Evolutionary conservation across 2,888 invertebrate genomes (phyloP).

Genomic region (Hypselothyrea guttata): DNA sequence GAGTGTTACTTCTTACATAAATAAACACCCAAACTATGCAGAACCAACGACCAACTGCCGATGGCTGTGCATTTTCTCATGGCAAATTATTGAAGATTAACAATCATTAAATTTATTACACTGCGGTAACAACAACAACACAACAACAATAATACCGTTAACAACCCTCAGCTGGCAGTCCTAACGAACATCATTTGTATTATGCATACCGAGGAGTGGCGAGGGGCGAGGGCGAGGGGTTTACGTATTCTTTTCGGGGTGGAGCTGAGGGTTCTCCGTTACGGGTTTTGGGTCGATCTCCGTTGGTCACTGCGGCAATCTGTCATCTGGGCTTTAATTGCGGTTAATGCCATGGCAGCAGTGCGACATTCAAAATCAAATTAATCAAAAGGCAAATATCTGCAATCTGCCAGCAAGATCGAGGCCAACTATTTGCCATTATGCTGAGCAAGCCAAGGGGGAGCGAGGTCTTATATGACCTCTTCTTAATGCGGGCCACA

Average conservation of each 20-base stretch:
- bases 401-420: conserved; percentile 41
- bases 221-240: not conserved
- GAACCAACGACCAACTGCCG: conserved; percentile 45
- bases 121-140: conserved; percentile 44
- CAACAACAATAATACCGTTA: conserved; percentile 11
- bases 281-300: conserved; percentile 32
- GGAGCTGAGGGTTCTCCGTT: conserved; percentile 42
- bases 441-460: conserved; percentile 1
- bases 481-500: conserved; percentile 26
- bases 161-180: conserved; percentile 54
- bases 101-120: conserved; percentile 74
- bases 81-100: conserved; percentile 77
- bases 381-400: conserved; percentile 62
- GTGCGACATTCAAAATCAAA: conserved; percentile 59
- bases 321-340: conserved; percentile 70
- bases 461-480: not conserved
- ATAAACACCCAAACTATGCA: conserved; percentile 50
- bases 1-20: conserved; percentile 28
- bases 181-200: conserved; percentile 62
- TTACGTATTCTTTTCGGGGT: not conserved
- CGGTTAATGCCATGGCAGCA: conserved; percentile 53
- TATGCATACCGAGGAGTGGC: conserved; percentile 9
- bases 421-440: conserved; percentile 20
- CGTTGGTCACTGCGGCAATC: conserved; percentile 61
- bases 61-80: conserved; percentile 67